Evolutionary conservation across 2,888 invertebrate species (phyloP).

Genomic region (Eremobia ochroleuca): DNA sequence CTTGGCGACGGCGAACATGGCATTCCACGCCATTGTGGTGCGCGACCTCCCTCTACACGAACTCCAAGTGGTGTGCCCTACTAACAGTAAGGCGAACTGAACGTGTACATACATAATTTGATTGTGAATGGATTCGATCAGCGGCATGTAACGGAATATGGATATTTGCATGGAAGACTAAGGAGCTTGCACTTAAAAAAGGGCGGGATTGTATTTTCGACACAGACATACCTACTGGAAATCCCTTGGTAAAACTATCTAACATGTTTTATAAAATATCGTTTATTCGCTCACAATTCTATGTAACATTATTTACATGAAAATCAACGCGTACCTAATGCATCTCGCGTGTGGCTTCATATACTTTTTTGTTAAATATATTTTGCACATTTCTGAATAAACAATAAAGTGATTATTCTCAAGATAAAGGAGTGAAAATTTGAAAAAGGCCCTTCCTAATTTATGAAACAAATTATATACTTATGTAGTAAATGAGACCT

Average conservation of each 20-base stretch:
- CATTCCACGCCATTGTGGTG: conserved; percentile 97
- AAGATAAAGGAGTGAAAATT: background rate
- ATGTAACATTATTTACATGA: conserved; percentile 1
- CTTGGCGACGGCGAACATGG: conserved; percentile 97
- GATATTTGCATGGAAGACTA: conserved; percentile 55
- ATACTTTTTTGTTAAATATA: background rate
- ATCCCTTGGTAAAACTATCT: conserved; percentile 12
- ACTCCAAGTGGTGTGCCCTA: conserved; percentile 92
- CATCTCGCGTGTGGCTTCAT: conserved; percentile 5
- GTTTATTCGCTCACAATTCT: conserved; percentile 49
- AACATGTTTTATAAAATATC: conserved; percentile 35
- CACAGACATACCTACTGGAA: conserved; percentile 5
- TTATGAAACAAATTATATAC: background rate
- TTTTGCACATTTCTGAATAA: conserved; percentile 17
- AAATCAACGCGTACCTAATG: conserved; percentile 10
- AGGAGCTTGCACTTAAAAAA: conserved; percentile 28
- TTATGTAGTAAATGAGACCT: background rate
- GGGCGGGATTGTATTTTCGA: conserved; percentile 1
- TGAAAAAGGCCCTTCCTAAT: background rate
- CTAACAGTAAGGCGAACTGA: conserved; percentile 86
- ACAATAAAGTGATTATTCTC: conserved; percentile 10
- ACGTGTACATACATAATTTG: conserved; percentile 62
- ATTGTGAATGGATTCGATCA: conserved; percentile 63
- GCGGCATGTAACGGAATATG: conserved; percentile 66
- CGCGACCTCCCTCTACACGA: conserved; percentile 96